Conservation (phyloP, 2,113 vertebrate genomes). For the Aptenodytes forsteri region DNA sequence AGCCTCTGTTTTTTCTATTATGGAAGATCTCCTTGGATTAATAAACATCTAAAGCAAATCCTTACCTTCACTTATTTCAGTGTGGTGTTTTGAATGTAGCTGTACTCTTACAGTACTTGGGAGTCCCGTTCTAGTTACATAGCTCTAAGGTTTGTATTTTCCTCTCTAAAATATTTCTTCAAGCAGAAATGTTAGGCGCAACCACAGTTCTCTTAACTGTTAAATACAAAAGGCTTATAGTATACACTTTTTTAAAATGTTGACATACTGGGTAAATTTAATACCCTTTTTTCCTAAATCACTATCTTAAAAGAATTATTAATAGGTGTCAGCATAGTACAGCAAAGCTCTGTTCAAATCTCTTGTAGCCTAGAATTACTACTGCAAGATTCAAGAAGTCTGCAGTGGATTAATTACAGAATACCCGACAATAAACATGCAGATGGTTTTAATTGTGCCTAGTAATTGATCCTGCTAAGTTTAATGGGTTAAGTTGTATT, state of each 20-base stretch:
- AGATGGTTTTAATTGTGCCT: not conserved
- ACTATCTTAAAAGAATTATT: not conserved
- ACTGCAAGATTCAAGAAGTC: not conserved
- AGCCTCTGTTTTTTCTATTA: conserved; percentile 60
- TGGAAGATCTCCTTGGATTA: conserved; percentile 66
- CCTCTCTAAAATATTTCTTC: not conserved
- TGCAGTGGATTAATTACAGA: not conserved
- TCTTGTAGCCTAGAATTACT: not conserved
- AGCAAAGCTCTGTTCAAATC: not conserved
- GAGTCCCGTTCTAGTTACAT: not conserved
- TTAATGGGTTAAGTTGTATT: not conserved
- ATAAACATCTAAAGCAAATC: conserved; percentile 65
- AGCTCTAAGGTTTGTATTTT: not conserved
- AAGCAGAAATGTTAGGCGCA: not conserved
- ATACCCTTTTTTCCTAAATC: not conserved
- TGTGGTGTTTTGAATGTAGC: conserved; percentile 50
- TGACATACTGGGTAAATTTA: not conserved
- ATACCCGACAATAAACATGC: not conserved
- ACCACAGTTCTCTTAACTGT: not conserved
- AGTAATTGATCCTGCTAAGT: not conserved
- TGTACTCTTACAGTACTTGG: not conserved
- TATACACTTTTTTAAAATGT: accelerated
- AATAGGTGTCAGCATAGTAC: not conserved
- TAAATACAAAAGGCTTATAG: not conserved
- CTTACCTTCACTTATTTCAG: conserved; percentile 47